Conservation (phyloP, 1,140 invertebrate species). For the Pseudoatta argentina region DNA sequence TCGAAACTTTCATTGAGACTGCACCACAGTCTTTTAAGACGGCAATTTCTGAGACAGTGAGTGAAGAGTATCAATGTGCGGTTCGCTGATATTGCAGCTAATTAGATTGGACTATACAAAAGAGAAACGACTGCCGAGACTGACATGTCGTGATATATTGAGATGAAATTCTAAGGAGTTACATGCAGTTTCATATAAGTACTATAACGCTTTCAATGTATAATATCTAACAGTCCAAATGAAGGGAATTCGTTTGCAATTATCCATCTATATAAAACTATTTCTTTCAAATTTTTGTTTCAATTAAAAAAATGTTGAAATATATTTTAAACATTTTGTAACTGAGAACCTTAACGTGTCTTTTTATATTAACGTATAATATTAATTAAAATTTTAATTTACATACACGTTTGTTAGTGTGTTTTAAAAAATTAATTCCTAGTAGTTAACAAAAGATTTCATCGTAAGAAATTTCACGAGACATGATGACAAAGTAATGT, state of each 20-base stretch:
- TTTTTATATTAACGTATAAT: background rate
- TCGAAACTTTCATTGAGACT: conserved; percentile 66
- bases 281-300: background rate
- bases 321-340: background rate
- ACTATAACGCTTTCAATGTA: conserved; percentile 1
- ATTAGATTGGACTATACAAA: conserved; percentile 74
- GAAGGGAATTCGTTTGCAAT: background rate
- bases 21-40: conserved; percentile 62
- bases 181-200: conserved; percentile 9
- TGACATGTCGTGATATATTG: conserved; percentile 40
- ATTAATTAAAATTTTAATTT: background rate
- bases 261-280: background rate
- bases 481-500: background rate
- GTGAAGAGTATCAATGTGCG: conserved; percentile 56
- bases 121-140: conserved; percentile 43
- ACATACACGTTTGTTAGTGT: background rate
- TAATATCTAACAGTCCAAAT: conserved; percentile 14
- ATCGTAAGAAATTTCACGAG: background rate
- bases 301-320: background rate
- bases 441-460: background rate
- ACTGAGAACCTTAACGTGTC: background rate
- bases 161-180: conserved; percentile 68
- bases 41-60: conserved; percentile 58
- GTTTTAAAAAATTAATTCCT: background rate
- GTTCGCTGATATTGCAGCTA: conserved; percentile 62